A percentile compares a stretch with the other conserved stretches of the same genome.
These are phyloP conservation scores for Pristis pectinata DNA, from an alignment of 2,797 vertebrate genomes.

Conservation along the genomic window DNA sequence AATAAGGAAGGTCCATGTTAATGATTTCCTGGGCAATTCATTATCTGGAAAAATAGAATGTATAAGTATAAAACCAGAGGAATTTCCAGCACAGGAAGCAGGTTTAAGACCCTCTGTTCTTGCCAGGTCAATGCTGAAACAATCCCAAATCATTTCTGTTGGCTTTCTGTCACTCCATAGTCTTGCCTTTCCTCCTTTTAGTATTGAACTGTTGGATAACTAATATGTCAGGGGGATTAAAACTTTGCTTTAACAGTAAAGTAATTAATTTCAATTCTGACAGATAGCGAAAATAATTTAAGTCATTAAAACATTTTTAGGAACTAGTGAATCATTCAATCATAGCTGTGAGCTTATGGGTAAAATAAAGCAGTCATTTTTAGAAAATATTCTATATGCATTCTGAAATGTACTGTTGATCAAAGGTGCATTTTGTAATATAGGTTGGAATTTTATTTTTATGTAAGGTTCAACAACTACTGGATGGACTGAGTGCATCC, in stretches of 20 bases:
- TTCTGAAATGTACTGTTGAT: not conserved
- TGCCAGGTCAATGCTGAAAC: not conserved
- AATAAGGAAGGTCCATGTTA: not conserved
- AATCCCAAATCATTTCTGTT: not conserved
- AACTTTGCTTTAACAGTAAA: not conserved
- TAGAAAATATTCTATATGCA: not conserved
- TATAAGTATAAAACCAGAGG: too few relatives aligned
- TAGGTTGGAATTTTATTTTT: conserved; percentile 30
- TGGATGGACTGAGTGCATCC: conserved; percentile 58
- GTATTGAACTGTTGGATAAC: not conserved
- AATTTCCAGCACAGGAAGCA: not conserved
- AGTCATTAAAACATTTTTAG: not conserved
- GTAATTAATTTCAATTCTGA: not conserved
- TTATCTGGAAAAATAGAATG: not conserved
- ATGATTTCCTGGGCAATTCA: not conserved
- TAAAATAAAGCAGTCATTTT: not conserved
- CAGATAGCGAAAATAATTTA: not conserved
- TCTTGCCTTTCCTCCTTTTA: not conserved
- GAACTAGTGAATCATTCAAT: not conserved
- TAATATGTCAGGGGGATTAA: not conserved
- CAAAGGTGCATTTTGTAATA: not conserved
- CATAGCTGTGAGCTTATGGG: not conserved
- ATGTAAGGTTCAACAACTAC: conserved; percentile 61
- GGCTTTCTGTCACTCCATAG: not conserved
- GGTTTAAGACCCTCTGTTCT: not conserved